A percentile compares a stretch with the other conserved stretches of the same genome.
Conservation (phyloP, 2,113 vertebrate species). For the Strix aluco region DNA sequence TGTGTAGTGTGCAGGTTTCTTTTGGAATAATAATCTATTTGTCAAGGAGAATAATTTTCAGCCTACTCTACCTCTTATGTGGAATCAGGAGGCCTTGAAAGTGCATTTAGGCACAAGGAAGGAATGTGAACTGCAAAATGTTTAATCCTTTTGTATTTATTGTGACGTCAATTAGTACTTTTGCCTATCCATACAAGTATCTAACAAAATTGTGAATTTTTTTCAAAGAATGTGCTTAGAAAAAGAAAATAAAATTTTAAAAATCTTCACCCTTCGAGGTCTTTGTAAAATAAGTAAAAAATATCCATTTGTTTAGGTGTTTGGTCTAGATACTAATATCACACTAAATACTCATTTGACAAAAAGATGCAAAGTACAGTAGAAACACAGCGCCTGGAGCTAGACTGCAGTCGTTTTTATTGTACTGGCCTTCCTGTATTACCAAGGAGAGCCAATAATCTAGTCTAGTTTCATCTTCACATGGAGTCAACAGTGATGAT, state of each 20-base stretch:
- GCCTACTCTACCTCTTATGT: not conserved
- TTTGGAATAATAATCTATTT: not conserved
- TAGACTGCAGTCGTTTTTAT: not conserved
- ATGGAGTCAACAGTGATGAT: not conserved
- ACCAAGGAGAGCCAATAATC: not conserved
- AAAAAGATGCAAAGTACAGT: not conserved
- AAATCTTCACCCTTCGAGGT: not conserved
- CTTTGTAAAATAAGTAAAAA: not conserved
- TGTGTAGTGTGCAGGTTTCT: not conserved
- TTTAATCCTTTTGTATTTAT: not conserved
- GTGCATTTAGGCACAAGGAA: not conserved
- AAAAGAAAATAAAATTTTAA: not conserved
- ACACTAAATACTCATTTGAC: not conserved
- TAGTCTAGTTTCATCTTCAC: not conserved
- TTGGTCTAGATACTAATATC: not conserved
- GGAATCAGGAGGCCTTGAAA: not conserved
- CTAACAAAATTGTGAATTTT: not conserved
- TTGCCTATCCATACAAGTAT: not conserved
- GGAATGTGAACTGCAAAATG: not conserved
- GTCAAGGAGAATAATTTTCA: not conserved
- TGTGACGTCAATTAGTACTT: not conserved
- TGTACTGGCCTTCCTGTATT: not conserved
- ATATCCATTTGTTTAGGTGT: not conserved
- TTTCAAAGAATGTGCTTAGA: not conserved
- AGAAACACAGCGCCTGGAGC: not conserved